These are phyloP conservation scores for Formicarius rufipectus DNA, from an alignment of 2,113 vertebrate genomes.

Conservation along the genomic window DNA sequence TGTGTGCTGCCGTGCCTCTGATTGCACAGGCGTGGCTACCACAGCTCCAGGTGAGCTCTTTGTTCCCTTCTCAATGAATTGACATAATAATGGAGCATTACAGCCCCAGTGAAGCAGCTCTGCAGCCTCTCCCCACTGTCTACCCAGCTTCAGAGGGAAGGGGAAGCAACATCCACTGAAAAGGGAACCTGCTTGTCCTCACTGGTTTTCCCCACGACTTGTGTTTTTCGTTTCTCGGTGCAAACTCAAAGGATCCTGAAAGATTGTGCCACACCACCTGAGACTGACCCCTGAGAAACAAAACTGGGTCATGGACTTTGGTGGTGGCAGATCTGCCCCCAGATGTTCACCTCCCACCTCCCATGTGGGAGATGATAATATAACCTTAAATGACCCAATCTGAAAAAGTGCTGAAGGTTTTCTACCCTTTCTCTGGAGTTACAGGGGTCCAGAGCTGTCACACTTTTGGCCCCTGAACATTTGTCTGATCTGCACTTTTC, in stretches of 20 bases:
- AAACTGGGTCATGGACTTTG: not conserved
- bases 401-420: accelerated
- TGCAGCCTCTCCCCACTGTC: not conserved
- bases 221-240: slow-evolving; percentile 41
- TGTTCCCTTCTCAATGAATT: not conserved
- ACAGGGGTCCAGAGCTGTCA: not conserved
- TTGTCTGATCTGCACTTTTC: not conserved
- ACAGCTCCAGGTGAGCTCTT: not conserved
- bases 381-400: accelerated
- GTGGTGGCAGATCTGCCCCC: not conserved
- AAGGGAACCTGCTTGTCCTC: slow-evolving; percentile 17
- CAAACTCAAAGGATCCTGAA: not conserved
- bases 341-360: not conserved
- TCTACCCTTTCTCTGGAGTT: not conserved
- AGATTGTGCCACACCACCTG: not conserved
- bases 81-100: accelerated
- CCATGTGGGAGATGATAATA: not conserved
- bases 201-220: not conserved
- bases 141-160: not conserved
- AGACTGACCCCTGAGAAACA: not conserved
- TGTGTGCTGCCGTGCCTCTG: accelerated
- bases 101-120: accelerated
- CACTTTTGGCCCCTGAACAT: accelerated
- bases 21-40: not conserved
- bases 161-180: not conserved